Evolutionary conservation across 2,888 invertebrate genomes (phyloP).

Genomic region (Lochmaea capreae): DNA sequence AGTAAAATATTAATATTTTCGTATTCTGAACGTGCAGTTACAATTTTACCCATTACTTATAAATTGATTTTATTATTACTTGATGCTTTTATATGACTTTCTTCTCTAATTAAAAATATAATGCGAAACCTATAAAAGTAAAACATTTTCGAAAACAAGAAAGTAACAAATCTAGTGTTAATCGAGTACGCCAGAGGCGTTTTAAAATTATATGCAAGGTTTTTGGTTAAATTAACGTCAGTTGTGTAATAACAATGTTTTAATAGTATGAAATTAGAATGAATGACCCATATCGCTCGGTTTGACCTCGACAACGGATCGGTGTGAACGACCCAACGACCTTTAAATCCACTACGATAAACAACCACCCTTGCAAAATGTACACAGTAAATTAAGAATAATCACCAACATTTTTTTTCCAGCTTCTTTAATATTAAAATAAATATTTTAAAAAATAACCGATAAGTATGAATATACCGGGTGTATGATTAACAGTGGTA

Average conservation of each 20-base stretch:
- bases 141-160: background rate
- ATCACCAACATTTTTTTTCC: too few species aligned
- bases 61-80: too few species aligned
- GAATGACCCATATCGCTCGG: constrained; percentile 37
- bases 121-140: too few species aligned
- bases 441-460: too few species aligned
- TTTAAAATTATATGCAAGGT: constrained; percentile 19
- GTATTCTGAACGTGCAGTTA: too few species aligned
- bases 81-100: too few species aligned
- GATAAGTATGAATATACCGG: too few species aligned
- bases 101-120: too few species aligned
- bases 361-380: constrained; percentile 3
- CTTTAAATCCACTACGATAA: constrained; percentile 15
- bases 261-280: constrained; percentile 30
- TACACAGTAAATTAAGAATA: background rate
- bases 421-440: too few species aligned
- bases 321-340: constrained; percentile 38
- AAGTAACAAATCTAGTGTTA: background rate
- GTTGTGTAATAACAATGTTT: constrained; percentile 35
- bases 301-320: constrained; percentile 35
- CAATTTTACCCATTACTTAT: too few species aligned
- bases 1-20: too few species aligned
- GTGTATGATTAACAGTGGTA: too few species aligned
- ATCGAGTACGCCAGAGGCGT: constrained; percentile 8
- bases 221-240: constrained; percentile 19